Evolutionary conservation across 1,140 invertebrate genomes (phyloP).

Genomic region (Trachymyrmex cornetzi): DNA sequence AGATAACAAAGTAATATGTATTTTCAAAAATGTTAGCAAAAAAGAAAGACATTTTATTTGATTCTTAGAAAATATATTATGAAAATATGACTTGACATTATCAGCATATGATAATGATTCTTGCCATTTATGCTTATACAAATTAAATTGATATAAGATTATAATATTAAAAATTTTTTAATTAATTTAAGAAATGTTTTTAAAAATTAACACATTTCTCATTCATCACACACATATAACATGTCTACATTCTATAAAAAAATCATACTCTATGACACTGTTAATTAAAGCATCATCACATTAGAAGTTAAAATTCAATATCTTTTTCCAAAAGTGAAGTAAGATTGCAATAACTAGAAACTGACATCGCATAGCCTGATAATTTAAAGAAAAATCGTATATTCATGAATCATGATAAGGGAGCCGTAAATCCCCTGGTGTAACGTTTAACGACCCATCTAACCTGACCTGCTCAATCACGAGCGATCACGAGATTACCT

Average conservation of each 20-base stretch:
- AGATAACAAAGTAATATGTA: background rate
- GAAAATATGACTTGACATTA: background rate
- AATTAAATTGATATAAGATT: background rate
- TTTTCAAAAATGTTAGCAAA: background rate
- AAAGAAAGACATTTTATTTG: background rate
- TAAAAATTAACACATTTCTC: background rate
- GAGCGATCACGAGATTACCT: constrained; percentile 81
- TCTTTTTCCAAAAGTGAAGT: background rate
- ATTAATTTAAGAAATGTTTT: background rate
- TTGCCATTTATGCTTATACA: background rate
- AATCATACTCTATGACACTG: background rate
- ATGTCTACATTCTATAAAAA: background rate
- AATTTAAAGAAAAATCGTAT: background rate
- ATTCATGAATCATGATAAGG: too few species aligned
- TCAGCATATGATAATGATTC: background rate
- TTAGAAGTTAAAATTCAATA: background rate
- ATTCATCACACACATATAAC: background rate
- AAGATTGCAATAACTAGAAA: background rate
- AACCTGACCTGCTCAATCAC: constrained; percentile 55
- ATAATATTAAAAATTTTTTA: background rate
- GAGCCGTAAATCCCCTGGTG: background rate
- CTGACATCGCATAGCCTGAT: too few species aligned
- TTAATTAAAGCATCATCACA: background rate
- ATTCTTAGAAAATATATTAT: background rate
- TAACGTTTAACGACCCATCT: background rate